Base-by-base conservation (phyloP, 1,140 invertebrate genomes). In the Ooceraea biroi region DNA sequence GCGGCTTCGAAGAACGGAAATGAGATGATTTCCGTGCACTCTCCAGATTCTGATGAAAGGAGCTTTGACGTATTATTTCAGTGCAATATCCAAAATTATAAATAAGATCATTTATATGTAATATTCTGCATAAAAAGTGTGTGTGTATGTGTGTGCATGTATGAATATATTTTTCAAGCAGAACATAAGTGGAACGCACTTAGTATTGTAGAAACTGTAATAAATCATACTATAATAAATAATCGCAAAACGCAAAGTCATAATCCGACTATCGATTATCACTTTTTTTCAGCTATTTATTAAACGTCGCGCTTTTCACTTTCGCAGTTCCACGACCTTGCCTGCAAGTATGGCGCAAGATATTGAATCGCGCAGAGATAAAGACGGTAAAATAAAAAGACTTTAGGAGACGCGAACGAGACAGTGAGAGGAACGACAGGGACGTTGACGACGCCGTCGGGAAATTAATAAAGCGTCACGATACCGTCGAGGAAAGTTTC, bases 401-500 rank as follows among this genome's bases (percentile, higher is more conserved):
- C 44, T 80, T 69, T 22, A 22, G 1, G n/a, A 46, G 22, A 50
- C 30, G 57, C 44, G 17, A 46, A 50, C 48, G 50, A 80, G 48
- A 71, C 50, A 46, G 52, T 17, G 27, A 25, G 30, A 55, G 36
- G 30, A 25, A 22, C 36, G 74, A 19, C 22, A 17, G 27, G n/a
- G 22, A 63, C 25, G 74, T 80, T 72, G 77, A 61, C 82, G 82
- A 58, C 74, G 76, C 50, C 86, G 84, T 73, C 65, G 82, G 78
- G 68, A 86, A 91, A 90, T 90, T 91, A 89, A 91, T 91, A 89
- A 87, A 87, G 72, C 88, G 76, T 86, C 83, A 61, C 60, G 77
- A 85, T 66, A 78, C 46, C 68, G 83, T 36, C 36, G 12, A 50
- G 72, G 77, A 61, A 82, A 89, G 88, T 88, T 89, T 82, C 57